Evolutionary conservation across 2,888 invertebrate species (phyloP).

Genomic region (Tetragonula carbonaria): DNA sequence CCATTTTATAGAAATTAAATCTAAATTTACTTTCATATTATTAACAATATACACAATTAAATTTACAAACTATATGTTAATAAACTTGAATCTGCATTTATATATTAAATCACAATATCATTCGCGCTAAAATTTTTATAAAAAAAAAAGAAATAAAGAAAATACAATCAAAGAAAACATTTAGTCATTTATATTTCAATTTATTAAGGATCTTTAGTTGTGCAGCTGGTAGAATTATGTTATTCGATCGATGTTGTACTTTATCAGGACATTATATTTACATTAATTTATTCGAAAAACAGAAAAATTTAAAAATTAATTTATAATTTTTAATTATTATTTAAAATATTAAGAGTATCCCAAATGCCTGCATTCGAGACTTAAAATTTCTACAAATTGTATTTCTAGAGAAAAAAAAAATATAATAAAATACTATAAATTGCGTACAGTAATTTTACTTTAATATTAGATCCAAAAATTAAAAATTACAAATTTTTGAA

Average conservation of each 20-base stretch:
- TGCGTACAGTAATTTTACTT: background rate
- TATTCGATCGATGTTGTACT: conserved; percentile 41
- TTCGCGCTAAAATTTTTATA: conserved; percentile 22
- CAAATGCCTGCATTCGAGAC: conserved; percentile 67
- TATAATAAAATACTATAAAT: conserved; percentile 17
- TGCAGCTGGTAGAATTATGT: conserved; percentile 68
- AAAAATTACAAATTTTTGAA: conserved; percentile 17
- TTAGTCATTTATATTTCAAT: conserved; percentile 41
- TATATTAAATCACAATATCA: conserved; percentile 56
- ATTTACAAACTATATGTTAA: conserved; percentile 58
- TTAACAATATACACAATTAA: conserved; percentile 68
- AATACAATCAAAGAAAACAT: conserved; percentile 28
- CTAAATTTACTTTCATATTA: conserved; percentile 51
- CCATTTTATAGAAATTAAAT: conserved; percentile 50
- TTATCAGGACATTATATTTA: conserved; percentile 19
- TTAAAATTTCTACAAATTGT: conserved; percentile 27
- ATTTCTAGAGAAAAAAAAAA: background rate
- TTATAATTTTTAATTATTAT: conserved; percentile 14
- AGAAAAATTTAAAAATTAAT: conserved; percentile 21
- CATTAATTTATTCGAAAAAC: conserved; percentile 27
- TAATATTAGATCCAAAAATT: conserved; percentile 20
- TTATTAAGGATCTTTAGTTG: conserved; percentile 53
- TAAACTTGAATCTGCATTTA: conserved; percentile 53
- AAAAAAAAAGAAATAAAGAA: conserved; percentile 29
- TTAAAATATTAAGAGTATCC: conserved; percentile 23